Conservation (phyloP, 2,888 invertebrate species). For the Heteromurus nitidus region DNA sequence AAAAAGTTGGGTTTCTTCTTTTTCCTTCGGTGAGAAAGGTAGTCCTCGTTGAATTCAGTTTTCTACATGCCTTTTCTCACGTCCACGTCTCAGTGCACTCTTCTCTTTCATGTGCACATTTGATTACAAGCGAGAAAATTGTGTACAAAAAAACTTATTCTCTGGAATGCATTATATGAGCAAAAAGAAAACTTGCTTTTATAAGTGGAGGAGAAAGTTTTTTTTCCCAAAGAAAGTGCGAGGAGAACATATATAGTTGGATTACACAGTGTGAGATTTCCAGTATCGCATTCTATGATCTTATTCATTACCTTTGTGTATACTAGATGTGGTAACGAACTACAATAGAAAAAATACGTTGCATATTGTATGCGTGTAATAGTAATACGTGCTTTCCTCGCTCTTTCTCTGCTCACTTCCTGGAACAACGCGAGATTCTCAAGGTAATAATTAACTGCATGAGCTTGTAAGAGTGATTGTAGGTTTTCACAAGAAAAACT, state of each 20-base stretch:
- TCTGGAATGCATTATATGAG: neutral
- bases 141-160: neutral
- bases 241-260: neutral
- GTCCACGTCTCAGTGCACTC: neutral
- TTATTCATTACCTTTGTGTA: neutral
- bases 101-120: neutral
- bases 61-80: neutral
- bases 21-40: no score
- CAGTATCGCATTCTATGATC: conserved; percentile 1
- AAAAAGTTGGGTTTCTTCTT: no score
- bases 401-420: neutral
- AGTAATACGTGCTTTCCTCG: conserved; percentile 1
- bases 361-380: neutral
- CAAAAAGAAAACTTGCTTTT: neutral
- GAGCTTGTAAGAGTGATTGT: conserved; percentile 25
- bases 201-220: conserved; percentile 1
- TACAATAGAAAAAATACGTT: no score
- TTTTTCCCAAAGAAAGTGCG: neutral
- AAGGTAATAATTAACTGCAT: conserved; percentile 48
- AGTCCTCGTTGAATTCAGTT: no score
- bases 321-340: no score
- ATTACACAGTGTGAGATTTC: neutral
- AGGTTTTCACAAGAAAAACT: conserved; percentile 6
- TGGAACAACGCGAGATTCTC: conserved; percentile 13
- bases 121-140: neutral